Evolutionary conservation across 2,888 invertebrate genomes (phyloP).

Genomic region (Machimus atricapillus): DNA sequence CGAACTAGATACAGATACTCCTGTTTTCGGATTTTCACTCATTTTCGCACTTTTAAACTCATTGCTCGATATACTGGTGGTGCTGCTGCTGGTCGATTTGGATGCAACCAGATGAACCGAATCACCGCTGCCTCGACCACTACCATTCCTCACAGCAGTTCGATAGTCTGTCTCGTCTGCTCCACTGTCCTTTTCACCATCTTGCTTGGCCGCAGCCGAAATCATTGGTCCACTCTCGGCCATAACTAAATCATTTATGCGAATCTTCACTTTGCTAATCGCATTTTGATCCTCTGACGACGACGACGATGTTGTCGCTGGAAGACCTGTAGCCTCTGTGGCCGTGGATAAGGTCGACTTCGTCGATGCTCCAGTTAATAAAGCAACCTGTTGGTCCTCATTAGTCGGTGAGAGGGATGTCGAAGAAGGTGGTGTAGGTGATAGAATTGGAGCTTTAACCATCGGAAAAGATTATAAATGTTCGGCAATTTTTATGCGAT

Average conservation of each 20-base stretch:
- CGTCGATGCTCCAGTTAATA: background rate
- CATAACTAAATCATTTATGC: slow-evolving; percentile 39
- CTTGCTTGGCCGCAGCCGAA: slow-evolving; percentile 5
- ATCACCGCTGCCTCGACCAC: background rate
- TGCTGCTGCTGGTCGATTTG: background rate
- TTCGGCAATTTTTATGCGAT: background rate
- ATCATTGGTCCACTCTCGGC: slow-evolving; percentile 20
- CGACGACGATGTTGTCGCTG: background rate
- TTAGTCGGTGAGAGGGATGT: slow-evolving; percentile 47
- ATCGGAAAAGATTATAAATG: slow-evolving; percentile 30
- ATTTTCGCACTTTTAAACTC: slow-evolving; percentile 22
- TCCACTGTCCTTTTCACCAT: background rate
- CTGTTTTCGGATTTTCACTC: slow-evolving; percentile 42
- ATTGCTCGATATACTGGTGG: background rate
- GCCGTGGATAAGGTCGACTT: slow-evolving; percentile 27
- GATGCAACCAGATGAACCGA: background rate
- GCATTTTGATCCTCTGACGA: slow-evolving; percentile 27
- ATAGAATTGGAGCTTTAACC: slow-evolving; percentile 47
- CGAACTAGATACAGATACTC: slow-evolving; percentile 34
- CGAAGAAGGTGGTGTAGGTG: slow-evolving; percentile 43
- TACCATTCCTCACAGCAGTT: slow-evolving; percentile 3
- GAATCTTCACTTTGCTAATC: slow-evolving; percentile 40
- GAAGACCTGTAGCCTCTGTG: background rate
- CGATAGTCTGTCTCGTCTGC: slow-evolving; percentile 12
- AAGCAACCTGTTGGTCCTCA: slow-evolving; percentile 31